These are phyloP conservation scores for Lanistes nyassanus DNA, from an alignment of 1,140 invertebrate genomes.

Conservation along the genomic window DNA sequence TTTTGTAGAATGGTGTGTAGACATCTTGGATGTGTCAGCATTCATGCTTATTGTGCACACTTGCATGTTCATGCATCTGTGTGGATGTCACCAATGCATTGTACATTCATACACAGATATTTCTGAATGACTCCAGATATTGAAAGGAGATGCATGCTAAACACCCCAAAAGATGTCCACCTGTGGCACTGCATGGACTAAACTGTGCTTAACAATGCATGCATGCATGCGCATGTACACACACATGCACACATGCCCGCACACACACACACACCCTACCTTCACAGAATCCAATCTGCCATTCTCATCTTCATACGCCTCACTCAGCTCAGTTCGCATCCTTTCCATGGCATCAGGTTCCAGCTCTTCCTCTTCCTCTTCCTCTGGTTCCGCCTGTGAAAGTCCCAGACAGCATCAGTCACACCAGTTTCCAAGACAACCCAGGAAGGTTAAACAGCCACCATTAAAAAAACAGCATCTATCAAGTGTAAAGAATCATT, in stretches of 20 bases:
- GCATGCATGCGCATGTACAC: too few species aligned
- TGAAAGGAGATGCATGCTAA: too few species aligned
- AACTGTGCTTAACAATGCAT: too few species aligned
- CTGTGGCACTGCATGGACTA: too few species aligned
- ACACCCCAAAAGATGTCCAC: too few species aligned
- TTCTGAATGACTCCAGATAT: too few species aligned
- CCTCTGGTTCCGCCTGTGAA: constrained; percentile 64
- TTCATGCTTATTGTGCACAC: neutral
- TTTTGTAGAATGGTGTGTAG: neutral
- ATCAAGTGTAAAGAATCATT: too few species aligned
- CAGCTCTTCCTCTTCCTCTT: constrained; percentile 66
- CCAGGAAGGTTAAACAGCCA: neutral
- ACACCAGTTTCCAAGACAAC: neutral
- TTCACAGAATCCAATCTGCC: constrained; percentile 58
- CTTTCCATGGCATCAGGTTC: constrained; percentile 66
- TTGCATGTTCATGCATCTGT: neutral
- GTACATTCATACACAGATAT: too few species aligned
- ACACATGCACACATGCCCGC: neutral
- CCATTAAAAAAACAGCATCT: neutral
- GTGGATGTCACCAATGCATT: too few species aligned
- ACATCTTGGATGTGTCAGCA: too few species aligned
- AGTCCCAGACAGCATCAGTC: neutral
- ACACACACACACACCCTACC: constrained; percentile 33
- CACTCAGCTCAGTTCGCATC: constrained; percentile 64
- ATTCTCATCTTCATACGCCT: constrained; percentile 64